phyloP scores from a whole-genome alignment of 2,888 invertebrate genomes.

The Camptogramma bilineatum region DNA sequence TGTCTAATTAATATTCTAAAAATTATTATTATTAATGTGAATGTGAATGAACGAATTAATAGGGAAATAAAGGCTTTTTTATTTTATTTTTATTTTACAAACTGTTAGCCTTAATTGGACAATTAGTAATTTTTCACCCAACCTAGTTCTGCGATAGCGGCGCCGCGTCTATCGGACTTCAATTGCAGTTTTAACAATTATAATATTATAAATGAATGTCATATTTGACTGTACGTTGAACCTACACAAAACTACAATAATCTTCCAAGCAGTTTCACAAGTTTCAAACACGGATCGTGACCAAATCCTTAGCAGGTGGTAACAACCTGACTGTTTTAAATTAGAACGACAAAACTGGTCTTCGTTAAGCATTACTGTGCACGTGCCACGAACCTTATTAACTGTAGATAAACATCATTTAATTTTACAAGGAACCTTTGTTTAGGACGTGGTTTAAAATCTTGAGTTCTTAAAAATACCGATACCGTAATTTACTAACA shows the following conservation, averaged over 20 bases:
- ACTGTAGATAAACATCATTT: conserved; percentile 76
- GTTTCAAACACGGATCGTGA: conserved; percentile 10
- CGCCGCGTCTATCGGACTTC: too few species aligned
- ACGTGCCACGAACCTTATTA: conserved; percentile 78
- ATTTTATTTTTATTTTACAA: too few species aligned
- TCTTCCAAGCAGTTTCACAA: not conserved
- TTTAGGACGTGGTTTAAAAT: conserved; percentile 60
- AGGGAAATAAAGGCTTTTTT: too few species aligned
- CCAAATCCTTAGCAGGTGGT: conserved; percentile 14
- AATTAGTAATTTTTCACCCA: too few species aligned
- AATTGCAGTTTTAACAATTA: too few species aligned
- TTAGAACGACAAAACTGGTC: conserved; percentile 26
- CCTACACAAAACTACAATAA: not conserved
- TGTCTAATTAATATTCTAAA: too few species aligned
- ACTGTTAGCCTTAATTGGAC: too few species aligned
- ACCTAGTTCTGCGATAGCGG: too few species aligned
- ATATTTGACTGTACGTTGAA: too few species aligned
- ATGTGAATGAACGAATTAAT: too few species aligned
- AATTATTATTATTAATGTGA: too few species aligned
- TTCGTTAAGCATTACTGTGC: conserved; percentile 48
- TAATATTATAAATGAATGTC: too few species aligned
- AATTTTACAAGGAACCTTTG: conserved; percentile 80
- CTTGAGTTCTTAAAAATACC: not conserved
- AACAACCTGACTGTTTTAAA: conserved; percentile 20
- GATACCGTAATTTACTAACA: not conserved